phyloP scores from a whole-genome alignment of 2,113 vertebrate genomes.

The Xenopus tropicalis region DNA sequence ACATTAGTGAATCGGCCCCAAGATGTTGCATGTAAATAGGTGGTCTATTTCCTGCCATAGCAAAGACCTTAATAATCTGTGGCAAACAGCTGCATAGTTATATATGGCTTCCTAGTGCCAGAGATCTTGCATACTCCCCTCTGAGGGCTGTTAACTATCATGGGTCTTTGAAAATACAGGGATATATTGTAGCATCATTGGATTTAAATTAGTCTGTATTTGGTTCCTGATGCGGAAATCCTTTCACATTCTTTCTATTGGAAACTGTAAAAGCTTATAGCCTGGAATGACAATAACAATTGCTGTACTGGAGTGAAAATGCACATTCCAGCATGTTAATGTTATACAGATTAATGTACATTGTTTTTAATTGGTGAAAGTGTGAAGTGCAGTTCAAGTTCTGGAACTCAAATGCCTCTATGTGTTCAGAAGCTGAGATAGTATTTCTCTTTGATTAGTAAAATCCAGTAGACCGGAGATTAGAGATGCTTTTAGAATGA shows the following conservation, averaged over 20 bases:
- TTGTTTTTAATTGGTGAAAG: slow-evolving; percentile 3
- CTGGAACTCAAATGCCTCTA: not conserved
- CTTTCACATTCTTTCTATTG: not conserved
- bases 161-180: not conserved
- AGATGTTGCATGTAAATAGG: no score
- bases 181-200: not conserved
- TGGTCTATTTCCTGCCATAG: no score
- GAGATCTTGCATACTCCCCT: not conserved
- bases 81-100: not conserved
- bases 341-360: slow-evolving; percentile 5
- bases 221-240: not conserved
- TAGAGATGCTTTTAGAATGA: not conserved
- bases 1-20: no score
- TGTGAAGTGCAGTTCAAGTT: slow-evolving; percentile 1
- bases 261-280: slow-evolving; percentile 4
- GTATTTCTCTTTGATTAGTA: not conserved
- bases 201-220: not conserved
- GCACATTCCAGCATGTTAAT: slow-evolving; percentile 4
- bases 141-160: not conserved
- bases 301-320: slow-evolving; percentile 2
- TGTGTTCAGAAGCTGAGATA: not conserved
- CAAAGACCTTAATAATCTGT: not conserved
- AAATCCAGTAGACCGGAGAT: not conserved
- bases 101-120: not conserved
- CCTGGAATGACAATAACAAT: slow-evolving; percentile 8